Base-by-base conservation (phyloP, 2,797 vertebrate species). In the Stomatorhinus walkeri region DNA sequence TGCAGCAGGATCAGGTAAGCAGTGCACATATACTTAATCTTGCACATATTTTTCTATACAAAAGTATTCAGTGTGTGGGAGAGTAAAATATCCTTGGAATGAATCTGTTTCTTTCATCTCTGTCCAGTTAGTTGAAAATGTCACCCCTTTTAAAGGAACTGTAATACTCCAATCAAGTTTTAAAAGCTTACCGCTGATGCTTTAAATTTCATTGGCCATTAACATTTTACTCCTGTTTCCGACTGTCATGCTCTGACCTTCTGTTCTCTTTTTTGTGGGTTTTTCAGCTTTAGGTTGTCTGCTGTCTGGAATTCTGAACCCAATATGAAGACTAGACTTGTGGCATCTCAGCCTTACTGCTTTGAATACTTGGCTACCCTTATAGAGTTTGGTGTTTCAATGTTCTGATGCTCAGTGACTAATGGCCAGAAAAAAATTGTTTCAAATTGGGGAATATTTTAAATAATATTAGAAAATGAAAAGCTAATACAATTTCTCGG, bases 341-440 rank as follows among this genome's bases (percentile, higher is more conserved):
- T 43, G 72, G 72, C 72, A 7, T n/a, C 72, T 43, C 72, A 79
- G 19, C 72, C 36, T 43, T 43, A 79, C n/a, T 79, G 32, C 72
- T 79, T 79, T 0, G 16, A 79, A 79, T 79, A 79, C 72, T 79
- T 79, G 72, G 72, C 72, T 79, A 9, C 81, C 81, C 46, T 48
- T 24, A 49, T 24, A 51, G 46, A 84, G 6, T 79, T 79, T 43
- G 10, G 81, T 19, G 8, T 84, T 84, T 84, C 46, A 49, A 2
- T 14, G 10, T 48, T 49, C 43, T 49, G 46, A 84, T 49, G 81
- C 46, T 84, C 81, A 49, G 81, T 28, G 43, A 22, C 19, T 84
- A 84, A 84, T 43, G 81, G 46, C 43, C 81, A 51, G n/a, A 84
- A 84, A 84, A 84, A 49, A 51, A 48, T 51, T 84, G 81, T 22